phyloP scores from a whole-genome alignment of 2,113 vertebrate genomes.

The Oriolus oriolus region DNA sequence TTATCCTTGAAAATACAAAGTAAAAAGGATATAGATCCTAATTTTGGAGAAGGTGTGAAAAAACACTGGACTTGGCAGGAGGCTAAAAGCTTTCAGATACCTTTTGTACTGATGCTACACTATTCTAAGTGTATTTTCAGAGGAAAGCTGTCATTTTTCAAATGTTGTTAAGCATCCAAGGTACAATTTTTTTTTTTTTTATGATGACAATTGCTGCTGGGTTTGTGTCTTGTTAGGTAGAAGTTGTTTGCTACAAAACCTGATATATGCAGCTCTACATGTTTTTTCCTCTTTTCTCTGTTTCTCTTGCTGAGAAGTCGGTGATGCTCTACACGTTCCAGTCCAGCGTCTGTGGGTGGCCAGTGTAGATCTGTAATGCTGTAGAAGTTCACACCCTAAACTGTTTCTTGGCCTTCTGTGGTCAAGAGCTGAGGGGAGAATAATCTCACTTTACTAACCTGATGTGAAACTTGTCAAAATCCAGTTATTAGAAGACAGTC shows the following conservation, averaged over 20 bases:
- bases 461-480: neutral
- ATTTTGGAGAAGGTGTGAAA: neutral
- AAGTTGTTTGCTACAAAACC: neutral
- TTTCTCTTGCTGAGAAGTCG: neutral
- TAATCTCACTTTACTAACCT: neutral
- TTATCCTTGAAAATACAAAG: neutral
- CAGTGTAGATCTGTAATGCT: neutral
- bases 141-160: neutral
- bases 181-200: neutral
- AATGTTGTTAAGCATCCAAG: neutral
- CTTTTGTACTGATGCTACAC: neutral
- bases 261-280: neutral
- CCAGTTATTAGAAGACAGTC: neutral
- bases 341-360: neutral
- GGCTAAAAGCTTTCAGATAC: neutral
- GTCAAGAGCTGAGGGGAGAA: neutral
- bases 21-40: neutral
- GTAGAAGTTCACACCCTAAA: neutral
- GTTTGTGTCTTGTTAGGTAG: neutral
- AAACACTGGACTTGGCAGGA: neutral
- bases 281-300: neutral
- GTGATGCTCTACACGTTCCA: neutral
- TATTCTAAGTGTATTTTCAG: neutral
- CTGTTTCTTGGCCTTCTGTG: neutral
- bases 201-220: neutral